phyloP scores from a whole-genome alignment of 1,140 invertebrate species.

The Drosophila orosa region DNA sequence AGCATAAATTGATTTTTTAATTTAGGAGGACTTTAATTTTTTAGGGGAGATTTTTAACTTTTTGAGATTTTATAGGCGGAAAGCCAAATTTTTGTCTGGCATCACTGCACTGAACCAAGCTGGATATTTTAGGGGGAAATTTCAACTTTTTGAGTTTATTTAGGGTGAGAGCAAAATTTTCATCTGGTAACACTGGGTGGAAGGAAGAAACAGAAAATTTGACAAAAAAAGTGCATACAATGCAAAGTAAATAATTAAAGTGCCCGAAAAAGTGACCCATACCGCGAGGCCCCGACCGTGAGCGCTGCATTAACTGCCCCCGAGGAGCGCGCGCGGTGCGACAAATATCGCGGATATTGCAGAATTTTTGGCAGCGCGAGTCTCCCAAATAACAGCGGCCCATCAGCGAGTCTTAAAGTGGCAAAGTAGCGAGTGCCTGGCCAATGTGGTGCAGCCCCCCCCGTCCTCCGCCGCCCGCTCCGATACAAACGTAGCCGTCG shows the following conservation, averaged over 20 bases:
- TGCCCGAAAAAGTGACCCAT: constrained; percentile 11
- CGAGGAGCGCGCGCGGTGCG: constrained; percentile 3
- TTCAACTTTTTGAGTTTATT: too few relatives aligned
- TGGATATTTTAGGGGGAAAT: too few relatives aligned
- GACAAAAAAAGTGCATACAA: constrained; percentile 42
- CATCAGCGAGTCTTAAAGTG: constrained; percentile 28
- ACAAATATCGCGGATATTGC: constrained; percentile 30
- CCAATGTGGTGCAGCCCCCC: constrained; percentile 49
- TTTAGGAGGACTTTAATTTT: too few relatives aligned
- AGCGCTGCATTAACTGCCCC: constrained; percentile 9
- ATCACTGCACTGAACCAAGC: too few relatives aligned
- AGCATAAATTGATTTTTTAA: too few relatives aligned
- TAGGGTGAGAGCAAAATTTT: too few relatives aligned
- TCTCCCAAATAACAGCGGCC: constrained; percentile 44
- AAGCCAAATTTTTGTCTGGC: too few relatives aligned
- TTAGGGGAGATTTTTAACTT: too few relatives aligned
- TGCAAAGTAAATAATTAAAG: constrained; percentile 32
- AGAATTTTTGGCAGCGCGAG: constrained; percentile 42
- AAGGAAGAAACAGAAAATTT: constrained; percentile 47
- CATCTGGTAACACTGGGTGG: constrained; percentile 30
- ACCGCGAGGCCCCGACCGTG: constrained; percentile 2
- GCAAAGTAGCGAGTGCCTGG: constrained; percentile 38
- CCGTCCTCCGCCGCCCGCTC: constrained; percentile 26
- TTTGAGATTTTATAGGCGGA: too few relatives aligned
- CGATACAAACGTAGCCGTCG: constrained; percentile 11